Base-by-base conservation (phyloP, 2,113 vertebrate genomes). In the Pituophis catenifer region DNA sequence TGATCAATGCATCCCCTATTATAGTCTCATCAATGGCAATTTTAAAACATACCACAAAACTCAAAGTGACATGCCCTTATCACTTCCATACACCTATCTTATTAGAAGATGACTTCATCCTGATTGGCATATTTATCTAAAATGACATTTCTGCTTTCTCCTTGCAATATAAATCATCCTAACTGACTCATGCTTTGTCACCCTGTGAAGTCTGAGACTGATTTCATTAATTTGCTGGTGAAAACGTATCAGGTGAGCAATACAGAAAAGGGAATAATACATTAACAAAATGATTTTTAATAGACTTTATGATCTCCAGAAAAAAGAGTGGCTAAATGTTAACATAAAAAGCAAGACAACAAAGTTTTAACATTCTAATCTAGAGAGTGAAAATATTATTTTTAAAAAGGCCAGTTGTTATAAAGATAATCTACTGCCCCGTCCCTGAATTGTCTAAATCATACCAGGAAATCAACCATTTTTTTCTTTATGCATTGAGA, bases 101-200 rank as follows among this genome's bases (percentile, higher is more conserved):
- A 21, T 95, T 95, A 93, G 92, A 19, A 94, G 90, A 88, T 92
- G 94, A 86, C 92, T 94, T 53, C 92, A 92, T 87, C 44, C 87
- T 95, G 94, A 96, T 75, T 90, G 94, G 93, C 94, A 92, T 95
- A 96, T 96, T 96, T 97, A 95, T 96, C 94, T 95, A 92, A 92
- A 23, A 12, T 15, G 89, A 50, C 90, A 89, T 92, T 95, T 92
- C 91, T 90, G 92, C 91, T 95, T 58, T 94, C 96, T 90, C 87
- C 29, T n/a, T 93, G 94, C 91, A 92, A 93, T 91, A 94, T 96
- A 96, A 97, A 95, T 97, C 94, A 93, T 95, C 91, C 38, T 90
- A 48, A 95, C 94, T 95, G 95, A 91, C 57, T 95, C 57, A 23
- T 86, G 89, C 91, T 96, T 96, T 96, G 92, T 96, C 94, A 96